Percentiles rank a stretch among this genome's conserved stretches.
phyloP scores from a whole-genome alignment of 2,797 vertebrate species.

The Rallus crepitans region DNA sequence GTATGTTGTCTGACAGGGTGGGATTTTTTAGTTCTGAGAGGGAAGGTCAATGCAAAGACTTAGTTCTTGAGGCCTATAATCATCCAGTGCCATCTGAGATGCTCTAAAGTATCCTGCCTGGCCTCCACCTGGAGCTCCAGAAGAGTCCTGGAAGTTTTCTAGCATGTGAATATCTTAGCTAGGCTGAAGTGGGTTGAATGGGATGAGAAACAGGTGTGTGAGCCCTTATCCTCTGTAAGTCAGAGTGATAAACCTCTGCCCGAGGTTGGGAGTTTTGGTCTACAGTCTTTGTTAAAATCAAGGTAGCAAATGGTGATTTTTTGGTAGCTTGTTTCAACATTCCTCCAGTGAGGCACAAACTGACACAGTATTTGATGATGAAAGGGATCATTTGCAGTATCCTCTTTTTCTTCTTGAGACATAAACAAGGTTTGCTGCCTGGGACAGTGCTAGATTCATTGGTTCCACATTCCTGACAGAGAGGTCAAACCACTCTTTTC shows the following conservation, averaged over 20 bases:
- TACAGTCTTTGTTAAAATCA: neutral
- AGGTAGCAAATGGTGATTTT: neutral
- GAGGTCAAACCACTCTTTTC: neutral
- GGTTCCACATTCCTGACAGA: neutral
- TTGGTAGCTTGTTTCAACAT: neutral
- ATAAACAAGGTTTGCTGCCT: neutral
- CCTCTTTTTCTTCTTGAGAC: neutral
- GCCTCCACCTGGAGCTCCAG: neutral
- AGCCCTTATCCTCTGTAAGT: neutral
- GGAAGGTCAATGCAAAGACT: neutral
- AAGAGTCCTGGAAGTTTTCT: neutral
- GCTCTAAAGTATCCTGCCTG: neutral
- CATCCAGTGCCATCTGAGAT: neutral
- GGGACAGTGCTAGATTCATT: neutral
- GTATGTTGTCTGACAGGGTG: neutral
- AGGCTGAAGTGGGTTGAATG: neutral
- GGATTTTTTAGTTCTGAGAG: neutral
- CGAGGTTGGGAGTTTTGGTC: neutral
- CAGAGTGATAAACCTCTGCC: neutral
- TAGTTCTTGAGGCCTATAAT: neutral
- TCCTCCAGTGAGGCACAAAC: neutral
- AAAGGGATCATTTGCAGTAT: neutral
- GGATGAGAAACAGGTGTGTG: neutral
- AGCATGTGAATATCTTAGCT: accelerated
- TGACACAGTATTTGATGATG: neutral